These are phyloP conservation scores for Prorops nasuta DNA, from an alignment of 1,140 invertebrate genomes.

Conservation along the genomic window DNA sequence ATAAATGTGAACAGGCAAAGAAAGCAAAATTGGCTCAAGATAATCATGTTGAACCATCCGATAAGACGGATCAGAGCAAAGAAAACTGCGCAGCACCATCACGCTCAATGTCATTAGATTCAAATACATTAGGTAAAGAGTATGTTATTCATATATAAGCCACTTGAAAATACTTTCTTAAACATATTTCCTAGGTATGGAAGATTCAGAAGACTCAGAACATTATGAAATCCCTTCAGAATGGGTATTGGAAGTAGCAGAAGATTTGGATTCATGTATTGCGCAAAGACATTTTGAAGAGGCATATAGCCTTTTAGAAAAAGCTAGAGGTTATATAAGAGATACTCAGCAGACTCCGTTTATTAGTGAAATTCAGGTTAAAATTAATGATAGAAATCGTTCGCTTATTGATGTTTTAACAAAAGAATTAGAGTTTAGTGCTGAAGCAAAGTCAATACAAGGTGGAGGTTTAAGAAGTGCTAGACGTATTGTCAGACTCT, in stretches of 20 bases:
- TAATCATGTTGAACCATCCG: conserved; percentile 11
- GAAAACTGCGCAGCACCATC: conserved; percentile 31
- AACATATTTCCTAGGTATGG: conserved; percentile 37
- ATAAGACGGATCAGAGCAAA: conserved; percentile 27
- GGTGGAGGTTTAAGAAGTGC: conserved; percentile 85
- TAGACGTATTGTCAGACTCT: conserved; percentile 79
- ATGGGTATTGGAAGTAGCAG: conserved; percentile 89
- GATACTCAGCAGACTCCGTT: conserved; percentile 46
- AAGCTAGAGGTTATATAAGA: conserved; percentile 63
- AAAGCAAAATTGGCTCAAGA: conserved; percentile 68
- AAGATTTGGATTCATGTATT: conserved; percentile 94
- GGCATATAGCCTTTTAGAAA: conserved; percentile 83
- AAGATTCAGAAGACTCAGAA: conserved; percentile 58
- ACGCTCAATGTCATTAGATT: conserved; percentile 45
- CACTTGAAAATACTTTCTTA: not conserved
- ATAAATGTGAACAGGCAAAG: conserved; percentile 89
- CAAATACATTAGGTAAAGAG: conserved; percentile 36
- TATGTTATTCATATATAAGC: not conserved
- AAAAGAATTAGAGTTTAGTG: conserved; percentile 82
- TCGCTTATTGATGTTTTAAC: conserved; percentile 81
- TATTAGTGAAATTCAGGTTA: conserved; percentile 48
- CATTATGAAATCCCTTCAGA: conserved; percentile 67
- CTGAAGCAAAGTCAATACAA: conserved; percentile 81
- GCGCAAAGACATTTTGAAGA: conserved; percentile 97
- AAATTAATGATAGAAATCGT: conserved; percentile 66